These are phyloP conservation scores for Furcula furcula DNA, from an alignment of 2,888 invertebrate species.

Conservation along the genomic window DNA sequence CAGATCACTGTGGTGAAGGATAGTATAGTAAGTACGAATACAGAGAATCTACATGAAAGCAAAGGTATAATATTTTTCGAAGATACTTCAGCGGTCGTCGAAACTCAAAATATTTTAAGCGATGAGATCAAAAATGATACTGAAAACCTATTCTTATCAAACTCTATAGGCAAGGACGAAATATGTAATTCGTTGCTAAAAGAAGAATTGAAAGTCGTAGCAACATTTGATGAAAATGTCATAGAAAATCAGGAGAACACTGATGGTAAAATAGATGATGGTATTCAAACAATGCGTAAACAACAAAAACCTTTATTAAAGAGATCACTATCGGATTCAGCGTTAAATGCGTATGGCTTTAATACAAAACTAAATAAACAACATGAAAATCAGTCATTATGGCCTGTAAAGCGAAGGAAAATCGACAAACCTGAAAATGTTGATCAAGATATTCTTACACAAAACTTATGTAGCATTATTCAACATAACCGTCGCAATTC, in stretches of 20 bases:
- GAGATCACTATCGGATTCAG: conserved; percentile 69
- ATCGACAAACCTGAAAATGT: conserved; percentile 30
- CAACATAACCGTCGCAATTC: conserved; percentile 67
- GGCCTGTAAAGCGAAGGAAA: conserved; percentile 54
- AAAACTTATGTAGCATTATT: conserved; percentile 50
- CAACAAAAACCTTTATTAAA: conserved; percentile 44
- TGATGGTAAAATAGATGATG: conserved; percentile 1
- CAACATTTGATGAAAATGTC: not conserved
- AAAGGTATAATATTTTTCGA: no score
- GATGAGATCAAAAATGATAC: not conserved
- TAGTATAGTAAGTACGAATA: no score
- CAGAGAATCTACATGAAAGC: no score
- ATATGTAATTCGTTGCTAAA: not conserved
- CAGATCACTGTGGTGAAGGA: no score
- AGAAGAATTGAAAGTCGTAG: not conserved
- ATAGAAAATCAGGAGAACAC: not conserved
- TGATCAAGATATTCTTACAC: conserved; percentile 37
- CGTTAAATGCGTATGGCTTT: conserved; percentile 35
- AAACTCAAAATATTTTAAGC: no score
- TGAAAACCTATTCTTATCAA: not conserved
- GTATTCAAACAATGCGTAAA: conserved; percentile 9
- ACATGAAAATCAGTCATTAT: conserved; percentile 25
- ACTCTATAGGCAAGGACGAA: no score
- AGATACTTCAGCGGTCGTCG: no score
- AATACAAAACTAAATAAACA: conserved; percentile 28